Conservation (phyloP, 2,113 vertebrate species). For the Neolamprologus kungweensis region DNA sequence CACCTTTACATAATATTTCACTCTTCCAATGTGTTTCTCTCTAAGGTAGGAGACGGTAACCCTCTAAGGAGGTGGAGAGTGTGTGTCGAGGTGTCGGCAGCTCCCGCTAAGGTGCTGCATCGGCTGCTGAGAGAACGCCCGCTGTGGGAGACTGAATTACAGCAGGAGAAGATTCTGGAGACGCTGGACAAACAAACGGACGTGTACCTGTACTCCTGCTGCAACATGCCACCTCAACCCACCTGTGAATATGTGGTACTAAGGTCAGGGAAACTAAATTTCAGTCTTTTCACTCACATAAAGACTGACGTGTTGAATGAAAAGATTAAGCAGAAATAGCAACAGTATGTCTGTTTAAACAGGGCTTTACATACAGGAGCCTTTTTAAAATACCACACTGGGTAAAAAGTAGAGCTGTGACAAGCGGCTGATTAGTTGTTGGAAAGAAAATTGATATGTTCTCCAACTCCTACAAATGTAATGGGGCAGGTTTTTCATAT, state of each 20-base stretch:
- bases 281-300: not conserved
- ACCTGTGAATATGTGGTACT: conserved; percentile 89
- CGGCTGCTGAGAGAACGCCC: conserved; percentile 88
- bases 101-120: conserved; percentile 83
- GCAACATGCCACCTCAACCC: conserved; percentile 89
- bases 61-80: conserved; percentile 88
- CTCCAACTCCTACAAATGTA: not conserved
- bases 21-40: not conserved
- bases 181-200: conserved; percentile 88
- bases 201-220: conserved; percentile 85
- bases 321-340: not conserved
- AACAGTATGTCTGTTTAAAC: not conserved
- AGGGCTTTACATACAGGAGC: not conserved
- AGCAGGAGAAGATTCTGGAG: conserved; percentile 89
- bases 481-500: not conserved
- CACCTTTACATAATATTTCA: not conserved
- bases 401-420: not conserved
- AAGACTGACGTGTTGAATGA: not conserved
- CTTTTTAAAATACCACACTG: not conserved
- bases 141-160: conserved; percentile 85
- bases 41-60: conserved; percentile 88
- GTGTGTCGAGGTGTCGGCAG: conserved; percentile 81
- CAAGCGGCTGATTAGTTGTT: not conserved
- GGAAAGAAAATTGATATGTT: not conserved
- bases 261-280: conserved; percentile 67